A percentile compares a stretch with the other conserved stretches of the same genome.
Evolutionary conservation across 2,113 vertebrate genomes (phyloP).

Genomic region (Bubalus kerabau): DNA sequence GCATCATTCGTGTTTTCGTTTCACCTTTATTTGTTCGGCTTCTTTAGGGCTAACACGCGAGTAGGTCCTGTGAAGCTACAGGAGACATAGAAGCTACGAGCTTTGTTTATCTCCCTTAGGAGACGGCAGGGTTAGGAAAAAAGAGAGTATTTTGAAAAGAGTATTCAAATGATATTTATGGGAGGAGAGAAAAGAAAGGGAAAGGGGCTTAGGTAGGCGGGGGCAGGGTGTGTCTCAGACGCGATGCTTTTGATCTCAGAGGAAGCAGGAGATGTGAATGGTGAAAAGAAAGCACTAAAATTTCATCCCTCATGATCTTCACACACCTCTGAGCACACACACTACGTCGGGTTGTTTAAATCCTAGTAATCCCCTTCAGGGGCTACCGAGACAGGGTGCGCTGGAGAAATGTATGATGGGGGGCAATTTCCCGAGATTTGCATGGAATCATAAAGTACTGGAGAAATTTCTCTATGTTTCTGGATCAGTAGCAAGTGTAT

Average conservation of each 20-base stretch:
- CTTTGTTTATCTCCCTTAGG: accelerated
- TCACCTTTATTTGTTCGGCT: accelerated
- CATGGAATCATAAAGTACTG: no score
- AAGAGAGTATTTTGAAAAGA: no score
- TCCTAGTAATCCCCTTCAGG: no score
- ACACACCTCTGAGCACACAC: accelerated
- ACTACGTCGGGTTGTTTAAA: accelerated
- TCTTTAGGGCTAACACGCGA: accelerated
- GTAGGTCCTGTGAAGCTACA: background rate
- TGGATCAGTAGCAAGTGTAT: background rate
- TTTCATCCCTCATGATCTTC: background rate
- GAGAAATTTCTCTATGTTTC: background rate
- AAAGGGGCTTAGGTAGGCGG: accelerated
- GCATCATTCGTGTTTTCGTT: background rate
- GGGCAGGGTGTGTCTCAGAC: accelerated
- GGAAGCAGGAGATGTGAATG: background rate
- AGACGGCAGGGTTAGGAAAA: accelerated
- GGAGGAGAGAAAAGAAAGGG: background rate
- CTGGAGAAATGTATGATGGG: background rate
- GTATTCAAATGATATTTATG: accelerated
- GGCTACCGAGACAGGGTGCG: no score
- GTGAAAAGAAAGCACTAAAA: accelerated
- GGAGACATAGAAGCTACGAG: accelerated
- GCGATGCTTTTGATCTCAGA: accelerated
- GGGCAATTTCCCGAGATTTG: background rate